Conservation (phyloP, 35 echinoderm and acorn worm species). For the Ophioderma brevispina region DNA sequence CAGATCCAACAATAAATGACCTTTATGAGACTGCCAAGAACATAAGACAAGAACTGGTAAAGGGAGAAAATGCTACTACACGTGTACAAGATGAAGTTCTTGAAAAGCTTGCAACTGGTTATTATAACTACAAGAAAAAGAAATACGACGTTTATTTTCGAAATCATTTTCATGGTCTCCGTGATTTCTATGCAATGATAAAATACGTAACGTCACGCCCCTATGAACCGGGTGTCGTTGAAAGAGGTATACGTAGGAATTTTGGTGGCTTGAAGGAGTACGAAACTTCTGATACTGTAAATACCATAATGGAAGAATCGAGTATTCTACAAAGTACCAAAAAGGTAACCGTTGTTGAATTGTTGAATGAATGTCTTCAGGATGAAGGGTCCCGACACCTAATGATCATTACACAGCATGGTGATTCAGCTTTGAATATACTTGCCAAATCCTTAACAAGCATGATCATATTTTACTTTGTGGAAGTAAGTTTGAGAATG, state of each 20-base stretch:
- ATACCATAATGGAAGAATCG: constrained; percentile 11
- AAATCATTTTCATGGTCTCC: constrained; percentile 28
- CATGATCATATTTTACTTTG: neutral
- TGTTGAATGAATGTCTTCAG: constrained; percentile 8
- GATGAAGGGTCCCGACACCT: constrained; percentile 21
- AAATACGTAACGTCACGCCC: neutral
- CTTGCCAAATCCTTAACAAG: neutral
- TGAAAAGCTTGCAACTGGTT: constrained; percentile 14
- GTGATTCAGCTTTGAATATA: constrained; percentile 3
- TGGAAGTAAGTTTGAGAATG: constrained; percentile 37
- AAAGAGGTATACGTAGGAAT: constrained; percentile 16
- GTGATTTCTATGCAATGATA: constrained; percentile 37
- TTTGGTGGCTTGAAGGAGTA: constrained; percentile 26
- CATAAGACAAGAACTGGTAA: neutral
- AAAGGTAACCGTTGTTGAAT: neutral
- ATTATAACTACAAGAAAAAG: neutral
- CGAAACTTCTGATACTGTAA: neutral
- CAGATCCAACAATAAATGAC: constrained; percentile 38
- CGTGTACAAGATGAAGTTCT: neutral
- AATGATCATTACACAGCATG: constrained; percentile 36
- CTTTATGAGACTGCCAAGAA: constrained; percentile 23
- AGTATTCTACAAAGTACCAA: neutral
- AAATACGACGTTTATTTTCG: neutral
- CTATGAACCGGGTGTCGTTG: neutral
- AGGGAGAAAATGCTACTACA: too few species aligned